These are phyloP conservation scores for Adela reaumurella DNA, from an alignment of 2,888 invertebrate species.

Conservation along the genomic window DNA sequence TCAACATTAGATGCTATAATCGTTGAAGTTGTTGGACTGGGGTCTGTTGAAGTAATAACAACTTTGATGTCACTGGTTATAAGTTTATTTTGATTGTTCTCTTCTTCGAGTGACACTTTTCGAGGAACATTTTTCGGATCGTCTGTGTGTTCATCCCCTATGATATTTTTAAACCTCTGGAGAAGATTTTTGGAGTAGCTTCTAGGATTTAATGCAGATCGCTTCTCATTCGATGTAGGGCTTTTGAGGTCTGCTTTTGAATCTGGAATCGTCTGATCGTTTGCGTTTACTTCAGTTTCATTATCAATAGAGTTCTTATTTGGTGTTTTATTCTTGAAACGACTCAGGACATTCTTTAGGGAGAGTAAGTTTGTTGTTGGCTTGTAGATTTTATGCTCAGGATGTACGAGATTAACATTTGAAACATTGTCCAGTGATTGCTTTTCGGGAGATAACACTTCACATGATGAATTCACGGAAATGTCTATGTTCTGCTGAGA, in stretches of 20 bases:
- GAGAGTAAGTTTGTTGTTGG: constrained; percentile 55
- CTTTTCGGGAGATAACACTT: constrained; percentile 42
- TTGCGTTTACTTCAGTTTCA: constrained; percentile 37
- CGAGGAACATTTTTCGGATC: constrained; percentile 21
- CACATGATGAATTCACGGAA: constrained; percentile 55
- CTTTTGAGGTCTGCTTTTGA: constrained; percentile 35
- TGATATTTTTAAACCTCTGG: constrained; percentile 48
- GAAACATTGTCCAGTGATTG: constrained; percentile 37
- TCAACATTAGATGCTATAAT: constrained; percentile 24
- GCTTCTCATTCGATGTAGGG: constrained; percentile 33
- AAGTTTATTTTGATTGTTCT: constrained; percentile 20
- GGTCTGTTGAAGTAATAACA: constrained; percentile 34
- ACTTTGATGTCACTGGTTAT: constrained; percentile 35
- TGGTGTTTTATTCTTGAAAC: constrained; percentile 44
- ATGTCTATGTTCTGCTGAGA: constrained; percentile 45
- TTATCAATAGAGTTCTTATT: constrained; percentile 29
- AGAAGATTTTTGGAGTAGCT: constrained; percentile 46
- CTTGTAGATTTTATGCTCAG: constrained; percentile 77
- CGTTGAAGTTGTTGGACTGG: constrained; percentile 29
- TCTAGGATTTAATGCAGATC: constrained; percentile 39
- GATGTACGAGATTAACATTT: constrained; percentile 59
- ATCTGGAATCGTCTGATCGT: constrained; percentile 36
- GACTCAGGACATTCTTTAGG: constrained; percentile 54
- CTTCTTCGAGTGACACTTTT: constrained; percentile 14
- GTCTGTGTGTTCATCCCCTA: constrained; percentile 44